Evolutionary conservation across 1,140 invertebrate genomes (phyloP).

Genomic region (Prorops nasuta): DNA sequence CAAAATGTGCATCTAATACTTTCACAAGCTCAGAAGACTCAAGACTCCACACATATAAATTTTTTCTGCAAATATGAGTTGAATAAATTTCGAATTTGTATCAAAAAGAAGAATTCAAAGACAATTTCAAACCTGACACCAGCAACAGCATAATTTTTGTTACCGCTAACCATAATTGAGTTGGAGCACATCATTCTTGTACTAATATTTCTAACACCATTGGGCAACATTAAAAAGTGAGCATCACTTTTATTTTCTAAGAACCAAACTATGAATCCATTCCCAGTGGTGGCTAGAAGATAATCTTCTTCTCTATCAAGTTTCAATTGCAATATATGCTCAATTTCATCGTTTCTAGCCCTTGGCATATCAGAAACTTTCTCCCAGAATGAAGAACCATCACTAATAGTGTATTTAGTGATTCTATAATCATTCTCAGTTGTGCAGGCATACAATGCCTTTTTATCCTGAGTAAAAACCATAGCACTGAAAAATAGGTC

Average conservation of each 20-base stretch:
- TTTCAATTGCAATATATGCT: slow-evolving; percentile 79
- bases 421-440: slow-evolving; percentile 60
- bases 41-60: slow-evolving; percentile 92
- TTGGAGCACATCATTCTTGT: slow-evolving; percentile 86
- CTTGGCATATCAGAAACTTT: slow-evolving; percentile 62
- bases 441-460: slow-evolving; percentile 63
- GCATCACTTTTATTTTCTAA: slow-evolving; percentile 59
- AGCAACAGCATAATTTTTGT: slow-evolving; percentile 89
- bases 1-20: slow-evolving; percentile 94
- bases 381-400: slow-evolving; percentile 61
- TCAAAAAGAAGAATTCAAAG: slow-evolving; percentile 1
- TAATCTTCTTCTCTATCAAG: slow-evolving; percentile 77
- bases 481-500: slow-evolving; percentile 61
- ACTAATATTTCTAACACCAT: slow-evolving; percentile 90
- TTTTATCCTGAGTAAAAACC: slow-evolving; percentile 60
- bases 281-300: slow-evolving; percentile 81
- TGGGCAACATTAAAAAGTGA: slow-evolving; percentile 75
- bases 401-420: slow-evolving; percentile 57
- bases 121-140: slow-evolving; percentile 72
- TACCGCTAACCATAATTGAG: slow-evolving; percentile 86
- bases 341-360: slow-evolving; percentile 67
- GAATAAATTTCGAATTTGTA: no score
- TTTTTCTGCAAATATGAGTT: slow-evolving; percentile 78
- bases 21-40: slow-evolving; percentile 79
- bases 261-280: slow-evolving; percentile 78